Base-by-base conservation (phyloP, 2,888 invertebrate genomes). In the Melieria crassipennis region DNA sequence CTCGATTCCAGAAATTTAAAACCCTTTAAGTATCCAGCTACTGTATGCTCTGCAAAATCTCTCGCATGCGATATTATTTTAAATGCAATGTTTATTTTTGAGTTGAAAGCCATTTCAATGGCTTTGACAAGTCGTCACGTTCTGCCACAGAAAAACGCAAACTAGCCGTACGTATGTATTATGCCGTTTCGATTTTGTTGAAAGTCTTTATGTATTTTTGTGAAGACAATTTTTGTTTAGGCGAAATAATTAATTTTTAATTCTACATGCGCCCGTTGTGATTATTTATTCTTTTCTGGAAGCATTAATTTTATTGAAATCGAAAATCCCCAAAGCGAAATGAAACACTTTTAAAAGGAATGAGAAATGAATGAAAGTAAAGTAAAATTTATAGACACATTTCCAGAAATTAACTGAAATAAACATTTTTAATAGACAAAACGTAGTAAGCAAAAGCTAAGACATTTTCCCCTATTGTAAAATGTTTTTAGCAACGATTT, bases 401-500 rank as follows among this genome's bases (percentile, higher is more conserved):
- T 30, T 30, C 30, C 30, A 30, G 30, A 30, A 3, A 30, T 30
- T 30, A 52, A 68, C 43, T 47, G 45, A 11, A n/a, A 48, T 46
- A 63, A 30, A 10, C 7, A 62, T 7, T 57, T 46, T 48, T 42
- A 42, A 66, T 9, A 50, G 4, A 52, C 10, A 1, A 16, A 50
- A 30, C 30, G 30, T 30, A 30, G 30, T 30, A 30, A 30, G n/a
- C 42, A 16, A 65, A 52, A 3, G 66, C 60, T 64, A 63, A 52
- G 16, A 45, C 65, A 65, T 68, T 69, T 72, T 72, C 58, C 56
- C 58, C 47, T 52, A 56, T 52, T 61, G 55, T 71, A 57, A 50
- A 68, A 7, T 66, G 71, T 69, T 64, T 65, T 72, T 72, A 72
- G 72, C 68, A 68, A 68, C 72, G 68, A 69, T 72, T 72, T 67